Evolutionary conservation across 1,140 invertebrate species (phyloP), one percentile per base, ranked within the genome.

Genomic region (Aphelenchoides besseyi): DNA sequence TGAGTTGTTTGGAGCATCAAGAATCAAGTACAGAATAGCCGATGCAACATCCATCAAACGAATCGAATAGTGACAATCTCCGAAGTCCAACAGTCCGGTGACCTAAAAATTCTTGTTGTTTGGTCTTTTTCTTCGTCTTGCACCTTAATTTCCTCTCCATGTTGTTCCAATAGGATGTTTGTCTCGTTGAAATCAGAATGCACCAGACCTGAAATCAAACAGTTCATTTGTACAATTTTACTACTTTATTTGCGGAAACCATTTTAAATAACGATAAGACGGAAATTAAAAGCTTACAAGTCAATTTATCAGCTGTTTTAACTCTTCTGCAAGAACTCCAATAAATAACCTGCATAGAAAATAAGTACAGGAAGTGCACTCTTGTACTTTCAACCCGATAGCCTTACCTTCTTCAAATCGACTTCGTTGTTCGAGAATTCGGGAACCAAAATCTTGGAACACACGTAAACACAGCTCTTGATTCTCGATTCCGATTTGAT

Each of bases 181-280:
- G 67, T 69, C 32, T 69, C 67, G 55, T 69, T 69, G 32, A 69
- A 12, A 8, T 69, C 67, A 29, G 61, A 68, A 30, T 69, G 67
- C 18, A 69, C 66, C 12, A 69, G 16, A 16, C 67, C 67, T 69
- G 55, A 2, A 69, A 69, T 35, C 16, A n/a, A n/a, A n/a, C n/a
- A 1, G 5, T 59, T 5, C 55, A 59, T 18, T 59, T 59, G 5
- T 41, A 8, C n/a, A 63, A 35, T 32, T 36, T 16, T 2, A 66
- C 32, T 2, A 16, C n/a, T 66, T 35, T 53, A n/a, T 66, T 59
- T 59, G 55, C 3, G 37, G 37, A 57, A 36, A 48, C n/a, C 16
- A 12, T 23, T 18, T 1, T 32, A 57, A 23, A 2, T 57, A 36
- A 26, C 30, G 32, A 64, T 41, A 32, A 8, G 23, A 8, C 5